Evolutionary conservation across 2,797 vertebrate genomes (phyloP).

Genomic region (Rhincodon typus): DNA sequence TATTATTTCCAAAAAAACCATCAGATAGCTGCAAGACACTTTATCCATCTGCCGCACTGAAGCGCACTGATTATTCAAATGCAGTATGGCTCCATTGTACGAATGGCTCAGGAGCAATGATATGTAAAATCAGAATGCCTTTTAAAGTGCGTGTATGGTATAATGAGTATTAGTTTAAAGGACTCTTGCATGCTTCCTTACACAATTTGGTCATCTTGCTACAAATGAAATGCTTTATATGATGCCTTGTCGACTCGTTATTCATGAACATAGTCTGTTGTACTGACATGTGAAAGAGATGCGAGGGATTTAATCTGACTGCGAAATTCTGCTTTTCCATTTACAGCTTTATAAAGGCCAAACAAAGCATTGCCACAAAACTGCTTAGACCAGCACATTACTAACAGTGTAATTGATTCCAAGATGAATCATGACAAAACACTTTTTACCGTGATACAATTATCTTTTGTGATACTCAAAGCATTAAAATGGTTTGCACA

Average conservation of each 20-base stretch:
- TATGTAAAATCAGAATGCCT: constrained; percentile 29
- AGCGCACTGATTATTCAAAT: constrained; percentile 49
- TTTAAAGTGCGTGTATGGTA: neutral
- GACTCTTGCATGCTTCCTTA: constrained; percentile 1
- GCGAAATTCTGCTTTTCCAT: constrained; percentile 12
- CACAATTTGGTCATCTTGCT: constrained; percentile 16
- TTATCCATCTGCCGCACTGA: constrained; percentile 84
- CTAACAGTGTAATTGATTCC: neutral
- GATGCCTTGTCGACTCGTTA: neutral
- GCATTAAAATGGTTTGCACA: neutral
- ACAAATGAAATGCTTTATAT: constrained; percentile 22
- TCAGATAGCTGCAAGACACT: constrained; percentile 73
- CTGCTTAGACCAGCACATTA: neutral
- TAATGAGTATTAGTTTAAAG: constrained; percentile 31
- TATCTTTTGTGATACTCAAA: neutral
- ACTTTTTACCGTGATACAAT: neutral
- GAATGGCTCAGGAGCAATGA: constrained; percentile 51
- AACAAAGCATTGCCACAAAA: neutral
- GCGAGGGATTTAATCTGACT: neutral
- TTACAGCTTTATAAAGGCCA: neutral
- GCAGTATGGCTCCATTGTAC: constrained; percentile 50
- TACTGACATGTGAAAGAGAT: neutral
- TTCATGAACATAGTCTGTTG: neutral
- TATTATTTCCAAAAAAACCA: constrained; percentile 64
- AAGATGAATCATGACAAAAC: constrained; percentile 2